Percentiles rank a stretch among this genome's conserved stretches.
phyloP scores from a whole-genome alignment of 2,888 invertebrate species.

The Deilephila porcellus region DNA sequence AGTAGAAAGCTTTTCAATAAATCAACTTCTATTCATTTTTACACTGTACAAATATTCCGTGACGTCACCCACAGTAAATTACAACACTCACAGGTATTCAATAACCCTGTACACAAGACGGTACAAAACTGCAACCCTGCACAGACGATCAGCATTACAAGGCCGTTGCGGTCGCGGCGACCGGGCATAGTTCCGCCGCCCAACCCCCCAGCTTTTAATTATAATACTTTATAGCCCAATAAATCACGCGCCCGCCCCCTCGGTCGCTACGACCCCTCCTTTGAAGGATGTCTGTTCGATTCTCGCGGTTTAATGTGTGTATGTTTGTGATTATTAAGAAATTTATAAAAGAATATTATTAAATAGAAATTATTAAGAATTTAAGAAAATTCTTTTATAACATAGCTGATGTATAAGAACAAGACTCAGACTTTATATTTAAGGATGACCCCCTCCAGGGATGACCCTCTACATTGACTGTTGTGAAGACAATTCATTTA shows the following conservation, averaged over 20 bases:
- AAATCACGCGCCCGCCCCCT: constrained; percentile 84
- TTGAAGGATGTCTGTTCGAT: constrained; percentile 88
- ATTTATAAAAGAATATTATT: too few relatives aligned
- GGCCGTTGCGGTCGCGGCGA: constrained; percentile 16
- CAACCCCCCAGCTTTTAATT: constrained; percentile 87
- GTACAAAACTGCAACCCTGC: constrained; percentile 4
- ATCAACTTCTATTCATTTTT: too few relatives aligned
- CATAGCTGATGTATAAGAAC: not conserved
- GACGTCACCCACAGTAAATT: too few relatives aligned
- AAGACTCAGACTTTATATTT: not conserved
- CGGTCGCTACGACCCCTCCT: constrained; percentile 56
- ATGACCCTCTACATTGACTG: not conserved
- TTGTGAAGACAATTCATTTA: constrained; percentile 1
- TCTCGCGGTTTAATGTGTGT: constrained; percentile 85
- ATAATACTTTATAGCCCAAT: constrained; percentile 92
- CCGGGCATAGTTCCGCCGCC: constrained; percentile 68
- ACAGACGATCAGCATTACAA: constrained; percentile 31
- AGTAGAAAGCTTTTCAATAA: too few relatives aligned
- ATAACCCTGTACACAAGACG: not conserved
- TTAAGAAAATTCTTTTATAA: too few relatives aligned
- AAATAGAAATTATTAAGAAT: too few relatives aligned
- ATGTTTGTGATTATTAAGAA: not conserved
- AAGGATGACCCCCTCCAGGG: not conserved
- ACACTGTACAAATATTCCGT: too few relatives aligned
- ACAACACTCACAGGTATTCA: too few relatives aligned